Evolutionary conservation across 2,113 vertebrate genomes (phyloP).

Genomic region (Platichthys stellatus): DNA sequence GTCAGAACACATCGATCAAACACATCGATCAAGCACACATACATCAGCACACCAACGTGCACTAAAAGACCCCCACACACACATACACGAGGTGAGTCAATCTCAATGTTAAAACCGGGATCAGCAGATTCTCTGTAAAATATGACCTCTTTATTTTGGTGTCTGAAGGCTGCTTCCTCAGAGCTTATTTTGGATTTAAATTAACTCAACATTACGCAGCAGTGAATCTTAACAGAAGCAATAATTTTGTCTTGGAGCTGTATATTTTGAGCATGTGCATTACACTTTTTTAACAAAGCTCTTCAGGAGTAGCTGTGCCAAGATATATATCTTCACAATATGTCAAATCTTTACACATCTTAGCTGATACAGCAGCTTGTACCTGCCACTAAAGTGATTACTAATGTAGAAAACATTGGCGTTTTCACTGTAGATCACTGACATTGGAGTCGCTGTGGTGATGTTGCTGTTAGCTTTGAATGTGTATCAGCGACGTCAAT

Average conservation of each 20-base stretch:
- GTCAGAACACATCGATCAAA: conserved; percentile 57
- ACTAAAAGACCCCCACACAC: neutral
- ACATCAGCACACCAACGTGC: neutral
- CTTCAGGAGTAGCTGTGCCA: conserved; percentile 23
- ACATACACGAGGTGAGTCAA: conserved; percentile 20
- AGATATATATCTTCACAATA: conserved; percentile 44
- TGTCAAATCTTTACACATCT: conserved; percentile 47
- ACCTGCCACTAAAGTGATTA: conserved; percentile 54
- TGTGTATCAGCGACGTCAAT: conserved; percentile 35
- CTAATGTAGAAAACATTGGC: conserved; percentile 37
- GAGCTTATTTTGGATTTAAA: conserved; percentile 1
- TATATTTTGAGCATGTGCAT: conserved; percentile 37
- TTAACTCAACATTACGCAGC: conserved; percentile 27
- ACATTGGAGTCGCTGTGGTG: conserved; percentile 27
- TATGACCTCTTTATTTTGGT: conserved; percentile 38
- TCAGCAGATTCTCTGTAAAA: conserved; percentile 44
- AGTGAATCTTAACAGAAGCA: conserved; percentile 19
- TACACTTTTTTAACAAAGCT: conserved; percentile 35
- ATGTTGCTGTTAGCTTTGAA: conserved; percentile 35
- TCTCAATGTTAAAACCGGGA: conserved; percentile 28
- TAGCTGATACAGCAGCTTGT: conserved; percentile 55
- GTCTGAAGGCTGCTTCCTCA: conserved; percentile 35
- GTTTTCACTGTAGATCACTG: conserved; percentile 42
- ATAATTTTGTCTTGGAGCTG: conserved; percentile 44
- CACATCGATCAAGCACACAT: conserved; percentile 41